Base-by-base conservation (phyloP, 2,888 invertebrate species). In the Polymixis lichenea region DNA sequence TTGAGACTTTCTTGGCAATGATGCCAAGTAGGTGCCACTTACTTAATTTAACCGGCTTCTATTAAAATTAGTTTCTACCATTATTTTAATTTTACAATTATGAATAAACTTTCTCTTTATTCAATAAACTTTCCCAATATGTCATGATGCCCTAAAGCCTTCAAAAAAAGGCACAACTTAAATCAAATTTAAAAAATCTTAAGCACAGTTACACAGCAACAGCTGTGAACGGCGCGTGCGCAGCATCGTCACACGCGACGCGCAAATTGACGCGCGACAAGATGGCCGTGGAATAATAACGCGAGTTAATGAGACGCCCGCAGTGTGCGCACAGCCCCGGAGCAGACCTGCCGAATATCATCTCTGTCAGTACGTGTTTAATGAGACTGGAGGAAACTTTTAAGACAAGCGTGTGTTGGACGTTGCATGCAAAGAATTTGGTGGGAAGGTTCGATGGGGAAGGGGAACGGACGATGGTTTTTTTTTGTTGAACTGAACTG, bases 221-320 rank as follows among this genome's bases (percentile, higher is more conserved):
- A 79, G 80, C 86, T 83, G 86, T 84, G 88, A 76, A 72, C 82
- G 87, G 84, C 87, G 84, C 81, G 87, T 85, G 82, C 87, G 85
- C 88, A 86, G 75, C 86, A 84, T 86, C 89, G 90, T 88, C 88
- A 89, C 88, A 88, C 85, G 84, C 87, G 86, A 84, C 80, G 86
- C 80, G 89, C 88, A 92, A 92, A 93, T 91, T 92, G 92, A 90
- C 90, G 86, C 89, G 87, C 89, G 89, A 89, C 88, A 91, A 89
- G 85, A 89, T 89, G 90, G 89, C 87, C 82, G 84, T 84, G 80
- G 90, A 90, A 90, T 91, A 92, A 92, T 90, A 91, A 90, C 88
- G 86, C 78, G 84, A 89, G 88, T 87, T 94, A 93, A 94, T 93
- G 91, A 93, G 92, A 90, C 88, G 82, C 88, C 72, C 67, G 67